Percentiles rank a stretch among this genome's conserved stretches.
Conservation (phyloP, 2,888 invertebrate species). For the Dorcus hopei region DNA sequence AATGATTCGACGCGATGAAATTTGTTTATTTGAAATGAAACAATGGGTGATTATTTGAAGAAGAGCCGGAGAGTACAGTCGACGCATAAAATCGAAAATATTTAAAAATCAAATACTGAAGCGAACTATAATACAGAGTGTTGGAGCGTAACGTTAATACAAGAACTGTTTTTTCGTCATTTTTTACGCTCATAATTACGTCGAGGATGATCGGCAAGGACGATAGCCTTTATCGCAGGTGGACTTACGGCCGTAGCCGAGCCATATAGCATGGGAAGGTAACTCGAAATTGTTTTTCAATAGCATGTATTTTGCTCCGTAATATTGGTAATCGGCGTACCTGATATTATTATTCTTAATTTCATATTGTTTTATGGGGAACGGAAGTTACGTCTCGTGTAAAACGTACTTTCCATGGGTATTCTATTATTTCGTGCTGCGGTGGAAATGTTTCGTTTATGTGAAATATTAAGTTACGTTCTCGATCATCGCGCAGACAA, state of each 20-base stretch:
- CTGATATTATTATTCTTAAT: slow-evolving; percentile 19
- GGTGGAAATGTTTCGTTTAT: background rate
- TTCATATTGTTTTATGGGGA: slow-evolving; percentile 18
- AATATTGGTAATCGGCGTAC: slow-evolving; percentile 16
- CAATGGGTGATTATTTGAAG: background rate
- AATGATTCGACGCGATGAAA: too few relatives aligned
- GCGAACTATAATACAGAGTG: slow-evolving; percentile 31
- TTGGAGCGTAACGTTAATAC: slow-evolving; percentile 34
- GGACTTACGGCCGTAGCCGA: slow-evolving; percentile 1
- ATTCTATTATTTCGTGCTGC: slow-evolving; percentile 5
- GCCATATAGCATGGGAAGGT: slow-evolving; percentile 28
- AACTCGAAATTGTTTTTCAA: slow-evolving; percentile 31
- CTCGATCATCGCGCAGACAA: too few relatives aligned
- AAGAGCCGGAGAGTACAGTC: background rate
- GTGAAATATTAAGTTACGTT: background rate
- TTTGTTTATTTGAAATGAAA: too few relatives aligned
- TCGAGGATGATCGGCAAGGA: slow-evolving; percentile 16
- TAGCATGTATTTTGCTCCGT: slow-evolving; percentile 20
- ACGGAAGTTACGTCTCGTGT: slow-evolving; percentile 16
- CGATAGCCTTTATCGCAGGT: slow-evolving; percentile 10
- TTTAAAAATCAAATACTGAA: slow-evolving; percentile 22
- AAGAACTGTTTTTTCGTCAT: slow-evolving; percentile 24
- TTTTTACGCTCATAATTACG: slow-evolving; percentile 26
- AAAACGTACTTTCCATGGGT: background rate
- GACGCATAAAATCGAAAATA: background rate